phyloP scores from a whole-genome alignment of 2,797 vertebrate genomes.

The Crenuchus spilurus region DNA sequence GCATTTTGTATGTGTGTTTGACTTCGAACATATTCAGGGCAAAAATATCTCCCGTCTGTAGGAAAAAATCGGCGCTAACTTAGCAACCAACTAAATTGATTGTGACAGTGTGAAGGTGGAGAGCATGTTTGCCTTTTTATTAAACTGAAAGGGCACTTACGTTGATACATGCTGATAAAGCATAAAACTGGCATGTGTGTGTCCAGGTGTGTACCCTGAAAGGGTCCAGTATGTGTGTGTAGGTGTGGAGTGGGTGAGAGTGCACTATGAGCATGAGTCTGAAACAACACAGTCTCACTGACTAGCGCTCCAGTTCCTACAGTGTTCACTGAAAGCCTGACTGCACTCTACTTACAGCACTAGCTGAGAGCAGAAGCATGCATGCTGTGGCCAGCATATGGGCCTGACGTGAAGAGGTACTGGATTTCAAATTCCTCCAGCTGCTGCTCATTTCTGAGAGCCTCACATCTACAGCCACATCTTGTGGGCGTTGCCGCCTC shows the following conservation, averaged over 20 bases:
- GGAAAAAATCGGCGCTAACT: background rate
- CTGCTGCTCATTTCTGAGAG: constrained; percentile 8
- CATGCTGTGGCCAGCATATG: constrained; percentile 14
- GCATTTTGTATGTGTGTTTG: constrained; percentile 12
- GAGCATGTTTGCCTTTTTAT: too few relatives aligned
- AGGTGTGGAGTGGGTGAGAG: constrained; percentile 20
- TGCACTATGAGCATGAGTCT: background rate
- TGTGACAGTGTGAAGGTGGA: too few relatives aligned
- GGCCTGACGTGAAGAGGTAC: background rate
- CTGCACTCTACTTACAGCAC: constrained; percentile 20
- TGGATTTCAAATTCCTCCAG: background rate
- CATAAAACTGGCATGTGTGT: background rate
- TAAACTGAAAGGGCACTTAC: too few relatives aligned
- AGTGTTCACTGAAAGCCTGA: constrained; percentile 5
- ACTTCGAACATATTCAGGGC: background rate
- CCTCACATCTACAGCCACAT: background rate
- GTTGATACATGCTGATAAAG: background rate
- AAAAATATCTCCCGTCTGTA: too few relatives aligned
- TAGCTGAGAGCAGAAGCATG: background rate
- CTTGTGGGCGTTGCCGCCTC: background rate
- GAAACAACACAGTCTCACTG: background rate
- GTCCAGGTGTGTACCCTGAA: constrained; percentile 10
- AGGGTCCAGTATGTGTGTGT: background rate
- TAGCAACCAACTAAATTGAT: too few relatives aligned
- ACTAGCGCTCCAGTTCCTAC: background rate